A percentile compares a stretch with the other conserved stretches of the same genome.
phyloP scores from a whole-genome alignment of 2,113 vertebrate species.

The Trochalopteron elliotii region DNA sequence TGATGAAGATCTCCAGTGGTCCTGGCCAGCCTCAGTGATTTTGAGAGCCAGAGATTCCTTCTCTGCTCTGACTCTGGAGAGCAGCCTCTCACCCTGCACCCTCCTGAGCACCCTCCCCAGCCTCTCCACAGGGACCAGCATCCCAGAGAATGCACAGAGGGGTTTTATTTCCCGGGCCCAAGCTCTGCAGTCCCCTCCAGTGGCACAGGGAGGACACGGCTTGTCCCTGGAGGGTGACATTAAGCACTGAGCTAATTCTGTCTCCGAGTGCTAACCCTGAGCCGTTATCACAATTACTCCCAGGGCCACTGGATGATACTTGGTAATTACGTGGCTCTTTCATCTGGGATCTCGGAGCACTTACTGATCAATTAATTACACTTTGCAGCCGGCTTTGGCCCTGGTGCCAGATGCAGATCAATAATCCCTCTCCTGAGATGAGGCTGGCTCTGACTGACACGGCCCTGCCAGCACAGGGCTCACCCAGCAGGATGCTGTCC shows the following conservation, averaged over 20 bases:
- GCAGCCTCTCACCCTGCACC: background rate
- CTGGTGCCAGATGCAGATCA: background rate
- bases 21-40: background rate
- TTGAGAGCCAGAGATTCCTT: background rate
- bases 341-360: slow-evolving; percentile 28
- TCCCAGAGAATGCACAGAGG: background rate
- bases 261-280: background rate
- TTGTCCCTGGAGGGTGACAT: background rate
- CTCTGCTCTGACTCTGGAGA: background rate
- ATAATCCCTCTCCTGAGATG: background rate
- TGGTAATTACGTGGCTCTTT: background rate
- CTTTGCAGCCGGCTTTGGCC: background rate
- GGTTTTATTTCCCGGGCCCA: background rate
- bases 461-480: background rate
- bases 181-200: background rate
- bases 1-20: background rate
- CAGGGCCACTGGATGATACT: slow-evolving; percentile 7
- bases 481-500: rapidly evolving
- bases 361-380: slow-evolving; percentile 51
- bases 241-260: background rate
- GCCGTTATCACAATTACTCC: slow-evolving; percentile 1
- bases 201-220: rapidly evolving
- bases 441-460: rapidly evolving
- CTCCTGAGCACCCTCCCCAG: background rate
- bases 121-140: background rate